Percentiles rank a stretch among this genome's conserved stretches.
These are phyloP conservation scores for Julus scanicus DNA, from an alignment of 2,888 invertebrate genomes.

Conservation along the genomic window DNA sequence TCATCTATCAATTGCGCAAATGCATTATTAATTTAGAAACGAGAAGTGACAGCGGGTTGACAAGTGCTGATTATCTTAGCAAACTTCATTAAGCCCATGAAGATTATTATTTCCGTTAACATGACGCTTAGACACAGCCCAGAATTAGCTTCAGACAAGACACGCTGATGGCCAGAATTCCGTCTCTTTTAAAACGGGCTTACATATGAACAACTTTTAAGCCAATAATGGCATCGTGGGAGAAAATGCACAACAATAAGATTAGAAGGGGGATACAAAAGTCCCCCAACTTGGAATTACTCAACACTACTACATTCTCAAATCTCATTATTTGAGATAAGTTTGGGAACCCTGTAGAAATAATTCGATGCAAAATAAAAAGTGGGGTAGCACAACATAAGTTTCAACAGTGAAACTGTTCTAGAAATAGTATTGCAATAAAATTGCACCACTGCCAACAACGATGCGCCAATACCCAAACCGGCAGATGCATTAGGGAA, in stretches of 20 bases:
- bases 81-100: background rate
- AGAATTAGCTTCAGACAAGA: background rate
- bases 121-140: background rate
- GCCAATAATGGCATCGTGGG: background rate
- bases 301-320: no score
- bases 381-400: background rate
- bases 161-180: background rate
- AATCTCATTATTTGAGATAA: background rate
- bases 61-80: constrained; percentile 1
- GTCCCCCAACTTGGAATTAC: no score
- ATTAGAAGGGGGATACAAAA: no score
- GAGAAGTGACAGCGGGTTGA: constrained; percentile 1
- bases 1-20: constrained; percentile 1
- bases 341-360: background rate
- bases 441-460: background rate
- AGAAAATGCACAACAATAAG: background rate
- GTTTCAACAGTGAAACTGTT: background rate
- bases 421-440: background rate
- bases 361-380: background rate
- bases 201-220: background rate
- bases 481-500: background rate
- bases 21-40: constrained; percentile 1
- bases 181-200: background rate
- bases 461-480: background rate
- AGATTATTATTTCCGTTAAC: background rate